phyloP scores from a whole-genome alignment of 2,888 invertebrate genomes.

The Caenorhabditis wallacei region DNA sequence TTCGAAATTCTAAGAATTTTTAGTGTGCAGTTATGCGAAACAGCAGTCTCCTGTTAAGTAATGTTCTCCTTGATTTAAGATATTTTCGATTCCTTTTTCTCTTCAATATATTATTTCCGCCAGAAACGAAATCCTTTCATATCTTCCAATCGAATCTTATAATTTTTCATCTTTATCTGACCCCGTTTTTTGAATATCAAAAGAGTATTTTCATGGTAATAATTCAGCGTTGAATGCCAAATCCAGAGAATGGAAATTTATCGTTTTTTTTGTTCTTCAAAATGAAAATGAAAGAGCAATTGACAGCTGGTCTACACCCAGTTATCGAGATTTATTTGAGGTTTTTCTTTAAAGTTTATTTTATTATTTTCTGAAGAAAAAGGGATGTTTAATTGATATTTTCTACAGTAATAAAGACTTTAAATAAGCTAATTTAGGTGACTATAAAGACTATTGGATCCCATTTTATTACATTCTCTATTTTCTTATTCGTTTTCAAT shows the following conservation, averaged over 20 bases:
- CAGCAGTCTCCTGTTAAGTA: too few relatives aligned
- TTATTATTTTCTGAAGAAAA: neutral
- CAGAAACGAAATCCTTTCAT: neutral
- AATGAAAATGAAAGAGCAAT: slow-evolving; percentile 17
- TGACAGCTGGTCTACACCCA: slow-evolving; percentile 21
- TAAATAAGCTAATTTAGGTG: slow-evolving; percentile 9
- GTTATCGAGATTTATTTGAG: slow-evolving; percentile 35
- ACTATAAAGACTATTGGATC: slow-evolving; percentile 13
- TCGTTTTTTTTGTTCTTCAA: neutral
- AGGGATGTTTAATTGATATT: neutral
- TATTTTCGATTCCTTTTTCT: neutral
- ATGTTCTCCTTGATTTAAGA: too few relatives aligned
- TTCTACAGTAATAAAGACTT: neutral
- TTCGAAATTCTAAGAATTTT: too few relatives aligned
- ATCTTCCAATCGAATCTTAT: neutral
- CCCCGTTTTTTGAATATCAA: neutral
- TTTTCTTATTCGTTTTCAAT: slow-evolving; percentile 20
- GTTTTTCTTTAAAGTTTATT: slow-evolving; percentile 22
- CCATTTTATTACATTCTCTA: slow-evolving; percentile 20
- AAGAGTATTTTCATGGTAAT: neutral
- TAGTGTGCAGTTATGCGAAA: too few relatives aligned
- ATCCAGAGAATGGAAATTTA: slow-evolving; percentile 26
- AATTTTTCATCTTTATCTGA: neutral
- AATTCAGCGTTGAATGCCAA: slow-evolving; percentile 28
- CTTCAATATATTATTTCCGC: neutral